A percentile compares a stretch with the other conserved stretches of the same genome.
Conservation (phyloP, 2,113 vertebrate species). For the Microtus pennsylvanicus region DNA sequence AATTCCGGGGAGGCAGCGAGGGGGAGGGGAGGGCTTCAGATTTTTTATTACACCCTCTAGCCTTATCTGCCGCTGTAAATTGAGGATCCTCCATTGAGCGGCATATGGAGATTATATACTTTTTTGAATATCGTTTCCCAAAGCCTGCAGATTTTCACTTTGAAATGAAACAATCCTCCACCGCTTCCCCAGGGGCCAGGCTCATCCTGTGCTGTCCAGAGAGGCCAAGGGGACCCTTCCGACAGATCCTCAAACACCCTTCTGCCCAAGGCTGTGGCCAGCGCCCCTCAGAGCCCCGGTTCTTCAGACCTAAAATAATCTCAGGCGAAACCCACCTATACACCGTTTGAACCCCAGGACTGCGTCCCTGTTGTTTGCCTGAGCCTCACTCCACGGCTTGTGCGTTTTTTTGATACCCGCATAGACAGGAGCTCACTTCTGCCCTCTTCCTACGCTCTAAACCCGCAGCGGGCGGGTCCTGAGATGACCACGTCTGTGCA, state of each 20-base stretch:
- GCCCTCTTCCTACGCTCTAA: constrained; percentile 36
- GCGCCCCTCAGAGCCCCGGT: neutral
- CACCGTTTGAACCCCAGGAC: neutral
- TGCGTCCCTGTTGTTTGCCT: neutral
- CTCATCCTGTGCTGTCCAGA: neutral
- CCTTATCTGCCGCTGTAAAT: constrained; percentile 97
- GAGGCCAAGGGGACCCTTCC: neutral
- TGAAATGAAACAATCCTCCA: constrained; percentile 89
- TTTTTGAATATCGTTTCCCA: constrained; percentile 88
- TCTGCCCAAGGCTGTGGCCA: neutral
- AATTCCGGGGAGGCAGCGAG: constrained; percentile 87
- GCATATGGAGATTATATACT: constrained; percentile 93
- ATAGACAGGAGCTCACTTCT: neutral
- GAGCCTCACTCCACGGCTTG: neutral
- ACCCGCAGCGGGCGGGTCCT: neutral
- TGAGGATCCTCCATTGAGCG: constrained; percentile 96
- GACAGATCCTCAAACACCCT: neutral
- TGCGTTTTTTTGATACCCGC: neutral
- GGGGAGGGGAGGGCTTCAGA: constrained; percentile 87
- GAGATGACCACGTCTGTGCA: neutral
- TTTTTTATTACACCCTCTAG: constrained; percentile 94
- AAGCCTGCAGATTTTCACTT: constrained; percentile 92
- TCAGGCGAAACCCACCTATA: neutral
- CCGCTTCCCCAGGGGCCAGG: constrained; percentile 22
- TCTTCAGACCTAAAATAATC: neutral